Base-by-base conservation (phyloP, 1,140 invertebrate species). In the Caerostris extrusa region DNA sequence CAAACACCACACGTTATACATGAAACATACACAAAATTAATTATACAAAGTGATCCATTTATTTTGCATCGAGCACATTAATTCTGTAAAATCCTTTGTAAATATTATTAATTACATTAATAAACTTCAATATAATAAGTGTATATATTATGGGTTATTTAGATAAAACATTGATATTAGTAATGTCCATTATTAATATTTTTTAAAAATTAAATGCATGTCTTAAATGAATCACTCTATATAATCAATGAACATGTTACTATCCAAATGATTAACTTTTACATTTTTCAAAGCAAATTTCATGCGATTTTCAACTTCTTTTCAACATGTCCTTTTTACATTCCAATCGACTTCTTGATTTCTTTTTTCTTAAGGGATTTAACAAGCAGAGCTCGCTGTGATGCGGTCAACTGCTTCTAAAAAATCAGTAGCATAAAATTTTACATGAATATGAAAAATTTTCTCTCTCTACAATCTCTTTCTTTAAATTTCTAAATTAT, bases 401-500 rank as follows among this genome's bases (percentile, higher is more conserved):
- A 77, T 77, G 7, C 71, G 71, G 53, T 77, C 71, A 77, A 77
- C 71, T 53, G 71, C 53, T 77, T 77, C 71, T 77, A 50, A 10
- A 77, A 77, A 77, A 77, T 53, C 12, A 12, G 50, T 5, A 77
- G 10, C 50, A 34, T 50, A 77, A 77, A 34, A 50, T 1, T 7
- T 50, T 53, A 53, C 34, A 34, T 34, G 8, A 12, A 8, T 3
- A 77, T 50, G 5, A 53, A 34, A 77, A 77, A 50, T 71, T 50
- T 4, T 12, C 12, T 50, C 50, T 77, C 8, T 50, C 50, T 8
- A 50, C 8, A 77, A 4, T 12, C 34, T 10, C 7, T 50, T 50
- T 12, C 3, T 50, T 12, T 50, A 19, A 5, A 53, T 50, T 50
- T 12, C 34, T 5, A 53, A 14, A 50, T 1, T 12, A 77, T 67